Evolutionary conservation across 2,797 vertebrate genomes (phyloP).

Genomic region (Emydoidea blandingii): DNA sequence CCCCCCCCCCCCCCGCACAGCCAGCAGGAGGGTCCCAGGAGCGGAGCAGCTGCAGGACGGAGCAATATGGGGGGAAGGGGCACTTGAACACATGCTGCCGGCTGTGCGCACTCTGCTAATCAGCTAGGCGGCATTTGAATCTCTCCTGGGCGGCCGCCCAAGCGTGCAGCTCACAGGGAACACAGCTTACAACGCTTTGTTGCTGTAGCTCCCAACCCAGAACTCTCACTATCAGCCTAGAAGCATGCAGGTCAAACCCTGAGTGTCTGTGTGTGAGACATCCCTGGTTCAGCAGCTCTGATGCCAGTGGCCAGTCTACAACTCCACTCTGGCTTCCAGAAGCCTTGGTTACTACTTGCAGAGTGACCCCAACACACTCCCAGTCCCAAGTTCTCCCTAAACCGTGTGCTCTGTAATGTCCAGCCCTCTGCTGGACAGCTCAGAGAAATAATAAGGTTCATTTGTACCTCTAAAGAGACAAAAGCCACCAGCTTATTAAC

Average conservation of each 20-base stretch:
- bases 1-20: too few relatives aligned
- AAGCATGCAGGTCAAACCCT: not conserved
- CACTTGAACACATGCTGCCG: too few relatives aligned
- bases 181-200: not conserved
- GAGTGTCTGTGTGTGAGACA: not conserved
- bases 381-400: not conserved
- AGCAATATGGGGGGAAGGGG: too few relatives aligned
- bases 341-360: not conserved
- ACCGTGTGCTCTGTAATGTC: not conserved
- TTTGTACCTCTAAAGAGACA: not conserved
- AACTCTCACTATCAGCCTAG: not conserved
- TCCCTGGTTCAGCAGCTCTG: not conserved
- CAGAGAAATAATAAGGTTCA: not conserved
- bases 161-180: too few relatives aligned
- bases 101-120: too few relatives aligned
- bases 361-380: not conserved
- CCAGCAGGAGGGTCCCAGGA: too few relatives aligned
- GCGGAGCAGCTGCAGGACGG: too few relatives aligned
- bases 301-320: not conserved
- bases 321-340: not conserved
- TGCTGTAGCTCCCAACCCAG: not conserved
- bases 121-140: too few relatives aligned
- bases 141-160: too few relatives aligned
- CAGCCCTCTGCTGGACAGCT: too few relatives aligned
- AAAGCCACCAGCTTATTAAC: not conserved